Evolutionary conservation across 2,113 vertebrate genomes (phyloP).

Genomic region (Girardinichthys multiradiatus): DNA sequence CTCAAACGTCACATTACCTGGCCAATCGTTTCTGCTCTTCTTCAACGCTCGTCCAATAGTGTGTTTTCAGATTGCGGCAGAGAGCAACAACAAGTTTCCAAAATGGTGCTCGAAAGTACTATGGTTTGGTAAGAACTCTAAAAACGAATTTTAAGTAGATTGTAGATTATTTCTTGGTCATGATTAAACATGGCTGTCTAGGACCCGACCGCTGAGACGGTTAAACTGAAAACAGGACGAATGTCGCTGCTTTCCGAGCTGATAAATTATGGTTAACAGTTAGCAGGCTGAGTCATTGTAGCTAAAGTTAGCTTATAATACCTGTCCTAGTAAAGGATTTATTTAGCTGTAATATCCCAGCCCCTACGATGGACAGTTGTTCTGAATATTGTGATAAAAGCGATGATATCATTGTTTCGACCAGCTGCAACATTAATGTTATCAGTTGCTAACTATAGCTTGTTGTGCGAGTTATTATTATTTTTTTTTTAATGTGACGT

Average conservation of each 20-base stretch:
- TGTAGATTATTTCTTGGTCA: not conserved
- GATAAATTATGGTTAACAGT: not conserved
- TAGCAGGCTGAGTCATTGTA: slow-evolving; percentile 72
- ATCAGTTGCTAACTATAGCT: not conserved
- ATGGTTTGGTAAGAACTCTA: slow-evolving; percentile 92
- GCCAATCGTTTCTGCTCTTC: slow-evolving; percentile 61
- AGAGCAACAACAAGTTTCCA: slow-evolving; percentile 79
- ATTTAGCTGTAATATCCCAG: not conserved
- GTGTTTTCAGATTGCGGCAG: slow-evolving; percentile 35
- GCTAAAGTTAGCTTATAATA: slow-evolving; percentile 36
- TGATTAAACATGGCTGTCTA: fast-evolving
- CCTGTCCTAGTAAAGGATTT: not conserved
- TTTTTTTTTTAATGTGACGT: not conserved
- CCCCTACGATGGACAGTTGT: fast-evolving
- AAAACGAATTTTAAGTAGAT: not conserved
- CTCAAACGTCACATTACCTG: not conserved
- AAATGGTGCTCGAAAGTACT: slow-evolving; percentile 96
- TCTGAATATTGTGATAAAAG: not conserved
- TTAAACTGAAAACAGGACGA: not conserved
- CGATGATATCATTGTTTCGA: not conserved
- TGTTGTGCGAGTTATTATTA: not conserved
- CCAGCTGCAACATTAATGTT: not conserved
- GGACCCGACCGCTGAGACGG: not conserved
- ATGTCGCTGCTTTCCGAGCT: not conserved
- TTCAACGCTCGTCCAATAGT: slow-evolving; percentile 64